Evolutionary conservation across 1,140 invertebrate genomes (phyloP).

Genomic region (Eurosta solidaginis): DNA sequence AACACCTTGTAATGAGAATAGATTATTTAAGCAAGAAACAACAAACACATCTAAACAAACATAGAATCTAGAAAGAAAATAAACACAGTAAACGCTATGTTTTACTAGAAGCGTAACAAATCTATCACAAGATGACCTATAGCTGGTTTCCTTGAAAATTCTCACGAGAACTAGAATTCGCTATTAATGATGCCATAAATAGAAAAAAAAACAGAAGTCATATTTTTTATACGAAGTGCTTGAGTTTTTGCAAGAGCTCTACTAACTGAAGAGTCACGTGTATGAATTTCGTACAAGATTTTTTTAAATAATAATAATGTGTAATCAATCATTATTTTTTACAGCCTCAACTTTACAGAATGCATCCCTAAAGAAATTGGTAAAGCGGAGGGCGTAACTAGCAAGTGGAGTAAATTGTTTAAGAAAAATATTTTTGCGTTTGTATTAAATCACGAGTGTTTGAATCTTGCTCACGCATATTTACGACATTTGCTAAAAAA

Average conservation of each 20-base stretch:
- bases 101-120: neutral
- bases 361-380: neutral
- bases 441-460: no score
- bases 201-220: neutral
- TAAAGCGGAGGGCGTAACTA: neutral
- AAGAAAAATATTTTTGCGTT: no score
- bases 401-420: neutral
- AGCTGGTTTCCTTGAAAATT: neutral
- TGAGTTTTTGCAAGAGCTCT: neutral
- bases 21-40: neutral
- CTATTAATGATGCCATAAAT: neutral
- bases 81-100: no score
- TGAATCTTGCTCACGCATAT: no score
- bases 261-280: neutral
- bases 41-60: neutral
- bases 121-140: neutral
- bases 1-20: neutral
- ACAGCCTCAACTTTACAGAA: neutral
- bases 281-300: neutral
- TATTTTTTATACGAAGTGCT: neutral
- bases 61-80: no score
- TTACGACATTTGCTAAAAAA: no score
- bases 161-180: neutral
- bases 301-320: neutral
- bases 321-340: constrained; percentile 25